phyloP scores from a whole-genome alignment of 2,797 vertebrate species.

The Siniperca undulata region DNA sequence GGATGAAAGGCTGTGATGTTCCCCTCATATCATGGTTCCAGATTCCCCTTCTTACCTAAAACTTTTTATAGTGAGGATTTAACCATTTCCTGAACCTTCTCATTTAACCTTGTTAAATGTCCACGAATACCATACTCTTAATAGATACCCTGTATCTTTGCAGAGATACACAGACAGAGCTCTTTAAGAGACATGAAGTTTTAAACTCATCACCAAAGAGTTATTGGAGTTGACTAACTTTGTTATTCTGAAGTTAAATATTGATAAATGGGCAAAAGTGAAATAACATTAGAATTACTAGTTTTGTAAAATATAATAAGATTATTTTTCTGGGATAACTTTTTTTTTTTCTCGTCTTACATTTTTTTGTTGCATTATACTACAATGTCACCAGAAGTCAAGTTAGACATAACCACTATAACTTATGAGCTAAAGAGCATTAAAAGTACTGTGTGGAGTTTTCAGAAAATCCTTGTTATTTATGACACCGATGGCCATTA shows the following conservation, averaged over 20 bases:
- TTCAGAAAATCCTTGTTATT: too few species aligned
- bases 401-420: slow-evolving; percentile 9
- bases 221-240: neutral
- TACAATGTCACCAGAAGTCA: slow-evolving; percentile 1
- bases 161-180: slow-evolving; percentile 4
- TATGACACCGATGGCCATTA: too few species aligned
- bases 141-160: neutral
- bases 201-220: slow-evolving; percentile 1
- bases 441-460: too few species aligned
- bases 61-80: slow-evolving; percentile 28
- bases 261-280: neutral
- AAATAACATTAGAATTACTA: neutral
- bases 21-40: slow-evolving; percentile 6
- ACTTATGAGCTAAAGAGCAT: slow-evolving; percentile 2
- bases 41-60: slow-evolving; percentile 13
- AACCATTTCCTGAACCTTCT: slow-evolving; percentile 11
- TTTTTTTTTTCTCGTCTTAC: neutral
- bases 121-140: neutral
- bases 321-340: slow-evolving; percentile 15
- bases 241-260: slow-evolving; percentile 18
- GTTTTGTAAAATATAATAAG: slow-evolving; percentile 11
- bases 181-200: slow-evolving; percentile 10
- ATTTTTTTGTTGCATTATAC: neutral
- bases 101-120: slow-evolving; percentile 7
- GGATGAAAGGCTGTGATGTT: slow-evolving; percentile 26